Conservation (phyloP, 2,113 vertebrate genomes). For the Chelonoidis abingdonii region DNA sequence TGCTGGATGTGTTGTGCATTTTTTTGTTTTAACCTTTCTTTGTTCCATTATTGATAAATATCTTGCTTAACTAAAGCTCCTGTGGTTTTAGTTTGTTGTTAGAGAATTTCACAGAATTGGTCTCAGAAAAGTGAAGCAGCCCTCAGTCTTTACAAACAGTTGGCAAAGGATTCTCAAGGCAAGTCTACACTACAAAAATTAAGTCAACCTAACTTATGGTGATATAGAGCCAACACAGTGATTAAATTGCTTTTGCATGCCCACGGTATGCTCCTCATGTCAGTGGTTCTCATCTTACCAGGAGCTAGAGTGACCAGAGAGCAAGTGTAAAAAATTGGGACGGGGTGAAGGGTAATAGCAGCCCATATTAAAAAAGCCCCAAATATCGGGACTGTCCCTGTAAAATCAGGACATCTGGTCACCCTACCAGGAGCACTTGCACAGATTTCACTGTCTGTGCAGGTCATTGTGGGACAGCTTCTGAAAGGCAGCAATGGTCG, state of each 20-base stretch:
- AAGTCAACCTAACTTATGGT: neutral
- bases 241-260: neutral
- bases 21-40: neutral
- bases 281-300: no score
- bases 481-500: neutral
- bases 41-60: neutral
- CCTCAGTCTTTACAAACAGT: neutral
- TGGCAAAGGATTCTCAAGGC: neutral
- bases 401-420: no score
- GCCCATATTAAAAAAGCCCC: no score
- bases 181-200: neutral
- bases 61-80: neutral
- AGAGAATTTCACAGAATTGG: neutral
- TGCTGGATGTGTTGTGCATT: accelerated
- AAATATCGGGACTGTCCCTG: no score
- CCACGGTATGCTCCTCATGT: neutral
- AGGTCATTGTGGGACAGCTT: neutral
- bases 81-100: neutral
- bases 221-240: neutral
- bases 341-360: no score
- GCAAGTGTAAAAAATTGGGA: no score
- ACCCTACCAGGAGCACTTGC: neutral
- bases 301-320: no score
- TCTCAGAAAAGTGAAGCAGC: neutral
- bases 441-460: neutral